A percentile compares a stretch with the other conserved stretches of the same genome.
These are phyloP conservation scores for Labeo calbasu DNA, from an alignment of 2,797 vertebrate species.

Conservation along the genomic window DNA sequence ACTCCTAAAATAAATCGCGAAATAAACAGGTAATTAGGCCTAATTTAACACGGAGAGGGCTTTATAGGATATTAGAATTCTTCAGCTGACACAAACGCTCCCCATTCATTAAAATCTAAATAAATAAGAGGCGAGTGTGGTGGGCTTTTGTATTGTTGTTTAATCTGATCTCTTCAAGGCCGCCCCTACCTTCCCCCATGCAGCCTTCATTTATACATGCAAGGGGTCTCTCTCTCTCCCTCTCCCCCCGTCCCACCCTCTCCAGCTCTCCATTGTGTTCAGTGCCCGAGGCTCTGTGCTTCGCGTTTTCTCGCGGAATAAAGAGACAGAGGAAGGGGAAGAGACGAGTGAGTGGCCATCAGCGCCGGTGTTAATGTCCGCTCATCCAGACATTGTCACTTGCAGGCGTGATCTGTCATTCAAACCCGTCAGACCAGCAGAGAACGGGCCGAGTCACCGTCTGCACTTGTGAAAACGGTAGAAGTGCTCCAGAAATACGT, in stretches of 20 bases:
- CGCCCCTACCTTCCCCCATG: constrained; percentile 28
- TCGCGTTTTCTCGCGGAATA: constrained; percentile 40
- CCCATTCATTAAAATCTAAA: constrained; percentile 55
- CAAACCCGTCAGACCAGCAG: constrained; percentile 1
- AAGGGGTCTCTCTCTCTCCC: constrained; percentile 10
- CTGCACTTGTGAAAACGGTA: constrained; percentile 14
- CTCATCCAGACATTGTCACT: constrained; percentile 42
- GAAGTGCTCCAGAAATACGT: background rate
- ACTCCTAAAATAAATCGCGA: constrained; percentile 4
- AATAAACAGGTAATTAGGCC: constrained; percentile 26
- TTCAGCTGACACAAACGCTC: constrained; percentile 17
- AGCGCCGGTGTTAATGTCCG: constrained; percentile 41
- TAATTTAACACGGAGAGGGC: background rate
- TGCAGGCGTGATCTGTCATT: constrained; percentile 40
- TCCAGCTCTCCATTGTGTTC: constrained; percentile 44
- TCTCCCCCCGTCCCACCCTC: constrained; percentile 15
- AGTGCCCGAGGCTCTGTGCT: constrained; percentile 33
- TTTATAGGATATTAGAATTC: constrained; percentile 19
- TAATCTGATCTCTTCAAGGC: constrained; percentile 56
- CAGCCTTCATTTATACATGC: constrained; percentile 37
- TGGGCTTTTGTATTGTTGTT: constrained; percentile 44
- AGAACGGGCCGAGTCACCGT: background rate
- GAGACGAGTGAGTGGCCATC: constrained; percentile 24
- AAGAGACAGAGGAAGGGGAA: constrained; percentile 16
- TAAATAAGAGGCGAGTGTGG: constrained; percentile 48